Percentiles rank a stretch among this genome's conserved stretches.
Evolutionary conservation across 2,113 vertebrate species (phyloP).

Genomic region (Sardina pilchardus): DNA sequence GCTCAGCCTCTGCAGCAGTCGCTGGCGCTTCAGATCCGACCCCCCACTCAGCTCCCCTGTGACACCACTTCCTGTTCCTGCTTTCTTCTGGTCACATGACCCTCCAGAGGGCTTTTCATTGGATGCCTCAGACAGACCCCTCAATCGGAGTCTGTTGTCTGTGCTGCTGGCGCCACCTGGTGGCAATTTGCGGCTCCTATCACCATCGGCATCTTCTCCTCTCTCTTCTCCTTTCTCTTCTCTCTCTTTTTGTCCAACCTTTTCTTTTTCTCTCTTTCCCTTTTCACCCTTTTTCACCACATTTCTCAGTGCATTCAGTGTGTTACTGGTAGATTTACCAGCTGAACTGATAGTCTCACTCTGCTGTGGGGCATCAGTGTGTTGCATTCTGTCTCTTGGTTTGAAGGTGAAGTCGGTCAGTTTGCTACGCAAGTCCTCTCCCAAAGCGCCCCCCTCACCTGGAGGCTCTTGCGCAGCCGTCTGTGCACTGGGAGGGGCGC

Average conservation of each 20-base stretch:
- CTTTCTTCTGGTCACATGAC: slow-evolving; percentile 15
- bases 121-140: neutral
- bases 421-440: slow-evolving; percentile 42
- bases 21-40: slow-evolving; percentile 29
- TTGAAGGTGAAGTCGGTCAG: slow-evolving; percentile 65
- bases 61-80: neutral
- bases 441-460: neutral
- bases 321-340: neutral
- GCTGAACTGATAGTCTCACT: neutral
- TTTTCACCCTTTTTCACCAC: slow-evolving; percentile 7
- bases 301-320: neutral
- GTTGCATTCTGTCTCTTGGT: slow-evolving; percentile 52
- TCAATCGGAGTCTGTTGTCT: slow-evolving; percentile 11
- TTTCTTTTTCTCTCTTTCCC: neutral
- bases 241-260: neutral
- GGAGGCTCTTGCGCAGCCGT: neutral
- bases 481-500: neutral
- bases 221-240: neutral
- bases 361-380: neutral
- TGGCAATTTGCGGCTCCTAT: neutral
- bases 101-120: slow-evolving; percentile 5
- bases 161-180: slow-evolving; percentile 32
- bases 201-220: neutral
- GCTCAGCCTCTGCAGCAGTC: slow-evolving; percentile 25
- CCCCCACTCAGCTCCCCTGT: neutral